These are phyloP conservation scores for Falco rusticolus DNA, from an alignment of 2,797 vertebrate genomes.

Conservation along the genomic window DNA sequence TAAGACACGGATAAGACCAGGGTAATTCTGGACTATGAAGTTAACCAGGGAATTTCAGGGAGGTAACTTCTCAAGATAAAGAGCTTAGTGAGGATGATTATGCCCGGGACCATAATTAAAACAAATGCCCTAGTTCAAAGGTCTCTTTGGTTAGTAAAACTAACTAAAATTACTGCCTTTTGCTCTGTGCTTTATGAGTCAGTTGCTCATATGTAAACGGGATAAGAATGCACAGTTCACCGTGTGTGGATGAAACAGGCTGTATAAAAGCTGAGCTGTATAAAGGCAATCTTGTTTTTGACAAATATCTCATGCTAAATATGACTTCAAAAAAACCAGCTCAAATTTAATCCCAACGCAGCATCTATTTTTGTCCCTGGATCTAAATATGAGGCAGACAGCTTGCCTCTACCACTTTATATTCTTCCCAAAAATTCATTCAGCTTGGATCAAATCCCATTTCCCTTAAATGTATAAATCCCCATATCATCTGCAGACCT, in stretches of 20 bases:
- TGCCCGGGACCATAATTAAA: not conserved
- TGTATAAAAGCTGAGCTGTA: not conserved
- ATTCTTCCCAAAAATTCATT: slow-evolving; percentile 17
- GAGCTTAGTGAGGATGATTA: not conserved
- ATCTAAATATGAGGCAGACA: slow-evolving; percentile 25
- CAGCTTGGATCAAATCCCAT: slow-evolving; percentile 42
- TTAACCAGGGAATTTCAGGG: not conserved
- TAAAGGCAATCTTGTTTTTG: slow-evolving; percentile 3
- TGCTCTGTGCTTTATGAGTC: not conserved
- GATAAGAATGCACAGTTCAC: not conserved
- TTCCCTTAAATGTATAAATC: slow-evolving; percentile 51
- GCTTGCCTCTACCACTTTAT: slow-evolving; percentile 8
- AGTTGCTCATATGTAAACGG: not conserved
- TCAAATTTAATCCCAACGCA: slow-evolving; percentile 20
- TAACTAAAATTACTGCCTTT: not conserved
- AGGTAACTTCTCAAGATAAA: slow-evolving; percentile 21
- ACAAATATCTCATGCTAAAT: slow-evolving; percentile 26
- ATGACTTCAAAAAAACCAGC: not conserved
- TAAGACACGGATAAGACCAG: not conserved
- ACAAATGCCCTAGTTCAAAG: slow-evolving; percentile 22
- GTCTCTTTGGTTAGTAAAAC: not conserved
- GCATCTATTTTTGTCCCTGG: slow-evolving; percentile 29
- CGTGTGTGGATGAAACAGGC: not conserved
- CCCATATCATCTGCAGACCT: slow-evolving; percentile 11
- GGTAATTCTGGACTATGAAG: not conserved